Conservation (phyloP, 2,888 invertebrate genomes). For the Alviniconcha strummeri region DNA sequence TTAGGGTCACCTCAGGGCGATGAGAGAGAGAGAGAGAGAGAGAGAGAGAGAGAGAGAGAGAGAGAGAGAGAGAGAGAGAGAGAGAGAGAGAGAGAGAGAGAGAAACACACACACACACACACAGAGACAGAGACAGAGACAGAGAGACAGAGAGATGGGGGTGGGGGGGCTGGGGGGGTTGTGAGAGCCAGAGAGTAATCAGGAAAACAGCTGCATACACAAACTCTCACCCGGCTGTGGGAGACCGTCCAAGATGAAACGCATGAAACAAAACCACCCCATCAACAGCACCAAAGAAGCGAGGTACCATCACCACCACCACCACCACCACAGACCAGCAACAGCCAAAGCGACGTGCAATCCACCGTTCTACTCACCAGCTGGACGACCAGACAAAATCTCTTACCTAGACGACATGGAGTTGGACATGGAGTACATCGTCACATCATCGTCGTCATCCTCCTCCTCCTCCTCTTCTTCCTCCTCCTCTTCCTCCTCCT, state of each 20-base stretch:
- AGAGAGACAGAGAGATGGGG: not conserved
- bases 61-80: slow-evolving; percentile 8
- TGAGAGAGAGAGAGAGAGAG: not conserved
- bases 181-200: no score
- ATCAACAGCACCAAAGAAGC: no score
- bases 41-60: not conserved
- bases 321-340: no score
- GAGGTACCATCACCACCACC: no score
- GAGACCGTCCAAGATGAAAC: no score
- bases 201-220: no score
- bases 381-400: not conserved
- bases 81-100: not conserved
- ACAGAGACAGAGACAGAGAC: not conserved
- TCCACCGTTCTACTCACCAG: no score
- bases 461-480: slow-evolving; percentile 25
- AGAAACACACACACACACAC: not conserved
- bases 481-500: slow-evolving; percentile 39
- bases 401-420: slow-evolving; percentile 29
- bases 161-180: no score
- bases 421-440: slow-evolving; percentile 28
- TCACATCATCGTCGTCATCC: slow-evolving; percentile 32
- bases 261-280: no score
- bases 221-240: no score
- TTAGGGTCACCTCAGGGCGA: not conserved
- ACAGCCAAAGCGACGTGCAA: no score